Evolutionary conservation across 92 coral and sea anemone species (phyloP).

Genomic region (Palythoa grandis): DNA sequence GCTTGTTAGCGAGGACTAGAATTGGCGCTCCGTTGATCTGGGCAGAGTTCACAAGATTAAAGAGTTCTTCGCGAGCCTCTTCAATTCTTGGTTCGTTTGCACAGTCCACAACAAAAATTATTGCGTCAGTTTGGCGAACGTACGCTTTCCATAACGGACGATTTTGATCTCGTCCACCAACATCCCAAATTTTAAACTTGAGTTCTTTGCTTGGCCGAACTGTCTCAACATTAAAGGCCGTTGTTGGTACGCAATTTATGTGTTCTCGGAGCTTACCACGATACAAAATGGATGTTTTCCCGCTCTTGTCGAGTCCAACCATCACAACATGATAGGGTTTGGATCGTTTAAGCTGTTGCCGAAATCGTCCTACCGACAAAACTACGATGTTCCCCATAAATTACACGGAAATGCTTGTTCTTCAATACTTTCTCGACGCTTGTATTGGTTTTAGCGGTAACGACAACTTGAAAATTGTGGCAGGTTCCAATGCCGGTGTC

Average conservation of each 20-base stretch:
- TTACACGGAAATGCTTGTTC: neutral
- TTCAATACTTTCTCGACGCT: neutral
- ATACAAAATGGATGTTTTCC: conserved; percentile 94
- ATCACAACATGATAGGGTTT: conserved; percentile 91
- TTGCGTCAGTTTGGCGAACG: conserved; percentile 87
- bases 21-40: conserved; percentile 94
- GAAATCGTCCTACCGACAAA: conserved; percentile 75
- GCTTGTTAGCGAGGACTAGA: conserved; percentile 92
- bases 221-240: conserved; percentile 94
- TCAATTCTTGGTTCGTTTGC: conserved; percentile 85
- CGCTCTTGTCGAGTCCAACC: conserved; percentile 96
- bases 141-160: conserved; percentile 98
- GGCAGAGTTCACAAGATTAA: conserved; percentile 93
- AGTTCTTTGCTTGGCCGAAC: conserved; percentile 87
- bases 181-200: conserved; percentile 94
- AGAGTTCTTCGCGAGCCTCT: conserved; percentile 94
- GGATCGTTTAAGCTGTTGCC: conserved; percentile 76
- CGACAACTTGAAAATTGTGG: neutral
- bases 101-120: conserved; percentile 96
- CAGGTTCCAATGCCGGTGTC: neutral
- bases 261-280: conserved; percentile 88
- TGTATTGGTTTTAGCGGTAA: neutral
- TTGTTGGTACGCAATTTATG: conserved; percentile 77
- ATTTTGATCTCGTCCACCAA: conserved; percentile 94
- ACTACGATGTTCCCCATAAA: conserved; percentile 79